A percentile compares a stretch with the other conserved stretches of the same genome.
These are phyloP conservation scores for Orchestia grillus DNA, from an alignment of 1,140 invertebrate genomes.

Conservation along the genomic window DNA sequence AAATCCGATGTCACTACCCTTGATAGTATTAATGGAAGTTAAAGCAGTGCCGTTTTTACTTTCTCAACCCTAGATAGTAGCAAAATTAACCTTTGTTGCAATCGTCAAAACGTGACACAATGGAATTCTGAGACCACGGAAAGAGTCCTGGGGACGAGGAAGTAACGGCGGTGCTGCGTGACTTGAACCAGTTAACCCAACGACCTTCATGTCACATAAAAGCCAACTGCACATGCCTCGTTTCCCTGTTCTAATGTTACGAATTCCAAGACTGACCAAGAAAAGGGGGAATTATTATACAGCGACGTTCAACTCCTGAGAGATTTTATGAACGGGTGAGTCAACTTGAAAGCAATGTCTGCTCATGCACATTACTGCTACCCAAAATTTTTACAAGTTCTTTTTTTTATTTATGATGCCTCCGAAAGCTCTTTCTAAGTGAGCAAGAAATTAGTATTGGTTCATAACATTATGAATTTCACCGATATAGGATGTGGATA, in stretches of 20 bases:
- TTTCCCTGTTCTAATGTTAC: not conserved
- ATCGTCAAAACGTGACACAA: not conserved
- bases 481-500: no score
- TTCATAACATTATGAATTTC: no score
- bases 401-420: no score
- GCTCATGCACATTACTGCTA: not conserved
- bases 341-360: not conserved
- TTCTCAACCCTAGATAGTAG: not conserved
- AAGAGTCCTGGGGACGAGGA: not conserved
- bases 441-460: no score
- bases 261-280: not conserved
- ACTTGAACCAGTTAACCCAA: constrained; percentile 7
- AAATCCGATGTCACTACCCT: not conserved
- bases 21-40: not conserved
- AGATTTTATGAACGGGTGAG: not conserved
- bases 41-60: not conserved
- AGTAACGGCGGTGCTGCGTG: not conserved
- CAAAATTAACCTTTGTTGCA: not conserved
- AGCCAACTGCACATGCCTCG: not conserved
- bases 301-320: not conserved
- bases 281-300: not conserved
- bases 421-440: no score
- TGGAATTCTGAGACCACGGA: not conserved
- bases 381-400: no score
- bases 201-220: not conserved